Percentiles rank a stretch among this genome's conserved stretches.
phyloP scores from a whole-genome alignment of 2,113 vertebrate species.

The Chinchilla lanigera region DNA sequence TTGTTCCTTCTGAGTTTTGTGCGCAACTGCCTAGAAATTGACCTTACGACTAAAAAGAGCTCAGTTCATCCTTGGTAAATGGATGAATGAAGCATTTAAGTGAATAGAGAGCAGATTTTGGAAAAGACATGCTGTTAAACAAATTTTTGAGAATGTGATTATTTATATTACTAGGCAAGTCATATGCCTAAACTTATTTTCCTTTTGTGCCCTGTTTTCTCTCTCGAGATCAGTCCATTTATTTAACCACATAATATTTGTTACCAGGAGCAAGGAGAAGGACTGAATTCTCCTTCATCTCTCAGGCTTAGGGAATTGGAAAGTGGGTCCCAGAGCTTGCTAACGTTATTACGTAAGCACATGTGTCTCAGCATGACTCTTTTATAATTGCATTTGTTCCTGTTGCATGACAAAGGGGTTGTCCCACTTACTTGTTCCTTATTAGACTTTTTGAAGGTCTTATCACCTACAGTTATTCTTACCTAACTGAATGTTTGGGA shows the following conservation, averaged over 20 bases:
- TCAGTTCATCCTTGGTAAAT: background rate
- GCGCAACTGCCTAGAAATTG: background rate
- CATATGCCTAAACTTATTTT: background rate
- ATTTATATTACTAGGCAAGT: background rate
- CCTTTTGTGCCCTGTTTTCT: background rate
- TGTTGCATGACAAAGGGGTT: background rate
- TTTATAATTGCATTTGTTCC: background rate
- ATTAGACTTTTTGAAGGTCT: background rate
- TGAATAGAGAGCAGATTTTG: background rate
- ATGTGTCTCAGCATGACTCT: background rate
- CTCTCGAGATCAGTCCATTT: background rate
- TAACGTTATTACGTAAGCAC: background rate
- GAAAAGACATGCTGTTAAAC: constrained; percentile 23
- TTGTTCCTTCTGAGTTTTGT: background rate
- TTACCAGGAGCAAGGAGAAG: background rate
- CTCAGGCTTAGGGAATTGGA: background rate
- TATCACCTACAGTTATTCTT: constrained; percentile 64
- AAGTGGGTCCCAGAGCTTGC: background rate
- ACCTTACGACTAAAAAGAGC: background rate
- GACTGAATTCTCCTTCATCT: background rate
- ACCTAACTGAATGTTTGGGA: constrained; percentile 60
- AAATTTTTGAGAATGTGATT: background rate
- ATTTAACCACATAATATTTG: background rate
- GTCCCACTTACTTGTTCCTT: background rate
- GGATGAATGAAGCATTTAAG: background rate